phyloP scores from a whole-genome alignment of 53 echinoderm and acorn worm genomes.

The Astropecten irregularis region DNA sequence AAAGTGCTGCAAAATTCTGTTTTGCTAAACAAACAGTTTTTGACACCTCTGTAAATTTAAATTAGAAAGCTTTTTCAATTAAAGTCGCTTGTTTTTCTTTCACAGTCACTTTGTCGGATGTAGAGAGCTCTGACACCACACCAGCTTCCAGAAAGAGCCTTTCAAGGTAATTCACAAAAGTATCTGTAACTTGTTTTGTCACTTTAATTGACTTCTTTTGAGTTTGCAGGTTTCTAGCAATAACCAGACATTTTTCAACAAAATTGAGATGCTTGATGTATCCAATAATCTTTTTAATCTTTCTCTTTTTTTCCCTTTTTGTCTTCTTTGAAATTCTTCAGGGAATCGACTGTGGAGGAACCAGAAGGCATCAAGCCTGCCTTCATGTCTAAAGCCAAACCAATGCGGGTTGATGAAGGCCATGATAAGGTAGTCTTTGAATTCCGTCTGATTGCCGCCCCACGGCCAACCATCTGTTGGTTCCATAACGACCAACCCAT shows the following conservation, averaged over 20 bases:
- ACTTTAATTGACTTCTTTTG: too few species aligned
- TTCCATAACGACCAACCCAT: constrained; percentile 85
- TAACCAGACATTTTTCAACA: too few species aligned
- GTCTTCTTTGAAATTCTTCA: too few species aligned
- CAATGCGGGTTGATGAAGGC: constrained; percentile 72
- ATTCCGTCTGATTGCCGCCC: constrained; percentile 95
- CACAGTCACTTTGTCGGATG: constrained; percentile 94
- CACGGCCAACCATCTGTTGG: constrained; percentile 88
- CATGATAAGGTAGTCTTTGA: constrained; percentile 80
- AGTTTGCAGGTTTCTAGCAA: too few species aligned
- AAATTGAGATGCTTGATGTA: too few species aligned
- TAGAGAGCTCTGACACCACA: constrained; percentile 83
- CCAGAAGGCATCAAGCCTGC: constrained; percentile 96
- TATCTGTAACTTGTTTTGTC: too few species aligned
- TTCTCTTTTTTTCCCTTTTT: too few species aligned
- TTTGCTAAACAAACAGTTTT: too few species aligned
- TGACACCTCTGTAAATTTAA: too few species aligned
- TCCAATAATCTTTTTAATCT: too few species aligned
- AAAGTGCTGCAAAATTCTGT: too few species aligned
- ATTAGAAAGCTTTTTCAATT: too few species aligned
- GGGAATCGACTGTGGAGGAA: constrained; percentile 95
- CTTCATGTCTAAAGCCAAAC: constrained; percentile 91
- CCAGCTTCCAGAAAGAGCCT: constrained; percentile 87
- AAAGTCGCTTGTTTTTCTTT: neutral
- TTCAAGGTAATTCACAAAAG: constrained; percentile 89